Percentiles rank a stretch among this genome's conserved stretches.
phyloP scores from a whole-genome alignment of 2,888 invertebrate species.

The Ceriagrion tenellum region DNA sequence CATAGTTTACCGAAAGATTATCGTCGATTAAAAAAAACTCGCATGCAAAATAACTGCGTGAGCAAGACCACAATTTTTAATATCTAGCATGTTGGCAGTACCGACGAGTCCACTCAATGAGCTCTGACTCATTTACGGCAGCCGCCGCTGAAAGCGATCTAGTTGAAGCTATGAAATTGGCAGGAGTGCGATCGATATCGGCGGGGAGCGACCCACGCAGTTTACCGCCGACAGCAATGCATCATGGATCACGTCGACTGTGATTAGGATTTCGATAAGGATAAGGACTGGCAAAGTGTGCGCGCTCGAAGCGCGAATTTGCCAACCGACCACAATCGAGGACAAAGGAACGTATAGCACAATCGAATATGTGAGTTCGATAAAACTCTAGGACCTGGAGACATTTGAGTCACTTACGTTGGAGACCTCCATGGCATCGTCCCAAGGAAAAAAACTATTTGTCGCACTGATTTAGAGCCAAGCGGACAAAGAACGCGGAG shows the following conservation, averaged over 20 bases:
- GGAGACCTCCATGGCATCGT: neutral
- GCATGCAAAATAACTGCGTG: too few species aligned
- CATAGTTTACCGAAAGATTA: constrained; percentile 21
- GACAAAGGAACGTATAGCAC: neutral
- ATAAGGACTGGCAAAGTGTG: neutral
- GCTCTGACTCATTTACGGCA: neutral
- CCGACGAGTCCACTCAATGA: too few species aligned
- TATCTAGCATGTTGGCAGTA: too few species aligned
- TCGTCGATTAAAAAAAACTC: neutral
- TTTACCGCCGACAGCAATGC: neutral
- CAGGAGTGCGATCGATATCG: neutral
- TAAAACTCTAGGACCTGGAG: neutral
- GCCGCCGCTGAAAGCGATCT: neutral
- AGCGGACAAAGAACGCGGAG: neutral
- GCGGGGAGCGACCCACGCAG: neutral
- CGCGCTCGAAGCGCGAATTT: neutral
- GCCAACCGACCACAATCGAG: neutral
- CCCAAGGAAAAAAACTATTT: neutral
- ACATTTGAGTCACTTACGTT: neutral
- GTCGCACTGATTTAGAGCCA: neutral
- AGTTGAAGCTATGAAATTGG: neutral
- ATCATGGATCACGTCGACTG: neutral
- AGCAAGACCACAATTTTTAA: too few species aligned
- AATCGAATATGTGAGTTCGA: neutral
- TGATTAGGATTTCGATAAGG: neutral